A percentile compares a stretch with the other conserved stretches of the same genome.
These are phyloP conservation scores for Macrophya annulata DNA, from an alignment of 2,888 invertebrate genomes.

Conservation along the genomic window DNA sequence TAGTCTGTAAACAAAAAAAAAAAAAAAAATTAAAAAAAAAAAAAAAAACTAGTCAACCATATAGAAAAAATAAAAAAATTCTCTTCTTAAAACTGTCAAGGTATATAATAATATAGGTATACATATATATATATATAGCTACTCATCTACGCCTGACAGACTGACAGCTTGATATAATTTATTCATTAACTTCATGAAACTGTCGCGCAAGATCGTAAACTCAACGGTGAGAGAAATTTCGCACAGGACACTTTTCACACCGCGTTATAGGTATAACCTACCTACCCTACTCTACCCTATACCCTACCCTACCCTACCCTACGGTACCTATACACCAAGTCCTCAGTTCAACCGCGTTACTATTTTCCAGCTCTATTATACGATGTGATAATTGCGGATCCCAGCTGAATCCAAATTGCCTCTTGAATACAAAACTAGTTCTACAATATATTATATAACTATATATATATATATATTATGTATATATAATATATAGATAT, in stretches of 20 bases:
- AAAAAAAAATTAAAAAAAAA: no score
- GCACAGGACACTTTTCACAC: background rate
- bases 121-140: background rate
- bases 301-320: no score
- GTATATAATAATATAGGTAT: background rate
- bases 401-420: background rate
- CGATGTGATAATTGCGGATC: background rate
- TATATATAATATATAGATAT: background rate
- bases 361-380: background rate
- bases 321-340: background rate
- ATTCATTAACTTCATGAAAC: slow-evolving; percentile 67
- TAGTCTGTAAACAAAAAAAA: background rate
- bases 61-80: background rate
- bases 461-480: no score
- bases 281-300: no score
- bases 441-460: background rate
- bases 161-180: slow-evolving; percentile 61
- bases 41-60: background rate
- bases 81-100: background rate
- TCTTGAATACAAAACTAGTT: background rate
- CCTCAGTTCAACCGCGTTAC: background rate
- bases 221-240: slow-evolving; percentile 65
- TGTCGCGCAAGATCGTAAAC: slow-evolving; percentile 63
- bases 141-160: background rate
- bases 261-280: background rate